Conservation (phyloP, 2,888 invertebrate genomes). For the Pterostichus madidus region DNA sequence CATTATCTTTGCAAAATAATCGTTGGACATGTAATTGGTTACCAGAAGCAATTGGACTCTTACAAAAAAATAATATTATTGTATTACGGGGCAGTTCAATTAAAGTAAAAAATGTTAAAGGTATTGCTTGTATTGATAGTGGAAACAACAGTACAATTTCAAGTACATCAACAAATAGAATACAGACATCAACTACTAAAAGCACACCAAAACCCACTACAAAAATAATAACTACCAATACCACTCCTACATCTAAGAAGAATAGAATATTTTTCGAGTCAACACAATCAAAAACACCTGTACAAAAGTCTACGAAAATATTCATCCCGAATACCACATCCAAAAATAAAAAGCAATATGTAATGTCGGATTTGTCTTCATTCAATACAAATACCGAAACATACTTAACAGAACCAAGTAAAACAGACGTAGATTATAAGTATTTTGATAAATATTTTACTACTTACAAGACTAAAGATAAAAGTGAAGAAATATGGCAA, state of each 20-base stretch:
- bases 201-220: not conserved
- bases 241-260: not conserved
- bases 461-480: constrained; percentile 5
- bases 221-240: not conserved
- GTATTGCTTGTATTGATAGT: constrained; percentile 10
- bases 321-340: no score
- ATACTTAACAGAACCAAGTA: not conserved
- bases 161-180: not conserved
- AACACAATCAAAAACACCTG: not conserved
- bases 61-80: constrained; percentile 41
- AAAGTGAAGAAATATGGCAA: constrained; percentile 27
- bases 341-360: no score
- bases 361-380: not conserved
- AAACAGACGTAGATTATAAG: not conserved
- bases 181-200: not conserved
- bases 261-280: no score
- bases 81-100: constrained; percentile 19
- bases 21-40: constrained; percentile 65
- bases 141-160: no score
- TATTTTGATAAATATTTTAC: constrained; percentile 12
- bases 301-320: not conserved
- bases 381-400: not conserved
- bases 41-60: constrained; percentile 37
- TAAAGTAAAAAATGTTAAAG: constrained; percentile 14
- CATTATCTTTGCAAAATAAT: constrained; percentile 58